Evolutionary conservation across 2,797 vertebrate genomes (phyloP), one percentile per base, ranked within the genome.

Genomic region (Sternotherus odoratus): DNA sequence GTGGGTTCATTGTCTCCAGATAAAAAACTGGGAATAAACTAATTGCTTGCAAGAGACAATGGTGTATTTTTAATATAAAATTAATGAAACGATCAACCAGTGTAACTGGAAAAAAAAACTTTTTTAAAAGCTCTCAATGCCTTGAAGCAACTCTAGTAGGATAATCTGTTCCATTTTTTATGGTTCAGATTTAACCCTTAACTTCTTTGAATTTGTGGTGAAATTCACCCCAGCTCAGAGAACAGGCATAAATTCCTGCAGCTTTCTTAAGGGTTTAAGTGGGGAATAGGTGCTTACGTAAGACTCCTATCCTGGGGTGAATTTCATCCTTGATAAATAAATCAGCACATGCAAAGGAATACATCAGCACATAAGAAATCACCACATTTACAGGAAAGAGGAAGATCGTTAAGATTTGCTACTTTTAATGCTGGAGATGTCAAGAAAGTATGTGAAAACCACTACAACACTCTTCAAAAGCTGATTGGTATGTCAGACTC

Each of bases 241-340:
- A 81, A 43, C 16, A 83, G 7, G 50, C 6, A 11, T 1, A 6
- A 63, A 74, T 43, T 46, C n/a, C 89, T 85, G n/a, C 72, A 46
- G 63, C 24, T 60, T 24, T 24, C 39, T 46, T 74, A 26, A 74
- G 4, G 43, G 43, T 74, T 74, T 74, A 74, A 74, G 39, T 74
- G 69, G 24, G 39, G 39, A n/a, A 72, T 10, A 77, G n/a, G 2
- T 75, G 26, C 17, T 16, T 87, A 23, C 23, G 82, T 2, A 79
- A 12, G 6, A 79, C 12, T 53, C 36, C 28, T 33, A 1, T 8
- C 0, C 72, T 82, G 1, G 2, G 2, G 6, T 2, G 1, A 60
- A 24, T 77, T 90, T 36, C 48, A 88, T n/a, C 12, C 43, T 49
- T 74, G 2, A 54, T 5, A 57, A 6, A 85, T 77, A 23, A 53